Conservation (phyloP, 2,797 vertebrate species). For the Leptoclinus maculatus region DNA sequence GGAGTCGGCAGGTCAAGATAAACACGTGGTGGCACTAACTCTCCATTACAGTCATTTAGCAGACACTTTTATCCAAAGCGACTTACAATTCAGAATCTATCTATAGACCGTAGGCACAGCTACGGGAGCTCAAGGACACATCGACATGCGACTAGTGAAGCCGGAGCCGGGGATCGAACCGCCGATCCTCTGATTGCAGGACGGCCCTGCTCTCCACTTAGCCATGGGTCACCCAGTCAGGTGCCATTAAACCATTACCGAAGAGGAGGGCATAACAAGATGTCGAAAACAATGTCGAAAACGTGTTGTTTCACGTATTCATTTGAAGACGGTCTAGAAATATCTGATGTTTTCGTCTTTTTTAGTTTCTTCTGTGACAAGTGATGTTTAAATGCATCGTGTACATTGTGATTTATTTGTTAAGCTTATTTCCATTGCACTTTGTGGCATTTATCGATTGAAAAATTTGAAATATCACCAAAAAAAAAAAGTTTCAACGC, state of each 20-base stretch:
- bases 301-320: neutral
- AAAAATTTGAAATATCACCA: neutral
- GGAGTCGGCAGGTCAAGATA: neutral
- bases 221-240: no score
- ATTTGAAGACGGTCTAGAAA: neutral
- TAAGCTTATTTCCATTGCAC: neutral
- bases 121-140: no score
- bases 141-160: no score
- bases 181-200: no score
- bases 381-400: neutral
- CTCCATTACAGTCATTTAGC: no score
- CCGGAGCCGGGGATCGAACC: no score
- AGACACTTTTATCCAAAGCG: no score
- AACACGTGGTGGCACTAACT: neutral
- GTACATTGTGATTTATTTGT: no score
- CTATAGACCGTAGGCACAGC: no score
- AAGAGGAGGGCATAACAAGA: neutral
- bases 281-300: neutral
- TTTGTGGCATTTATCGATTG: neutral
- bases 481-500: neutral
- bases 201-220: no score
- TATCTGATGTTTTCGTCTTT: neutral
- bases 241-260: neutral
- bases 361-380: neutral
- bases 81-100: no score